Conservation (phyloP, 2,113 vertebrate species). For the Cheirogaleus medius region DNA sequence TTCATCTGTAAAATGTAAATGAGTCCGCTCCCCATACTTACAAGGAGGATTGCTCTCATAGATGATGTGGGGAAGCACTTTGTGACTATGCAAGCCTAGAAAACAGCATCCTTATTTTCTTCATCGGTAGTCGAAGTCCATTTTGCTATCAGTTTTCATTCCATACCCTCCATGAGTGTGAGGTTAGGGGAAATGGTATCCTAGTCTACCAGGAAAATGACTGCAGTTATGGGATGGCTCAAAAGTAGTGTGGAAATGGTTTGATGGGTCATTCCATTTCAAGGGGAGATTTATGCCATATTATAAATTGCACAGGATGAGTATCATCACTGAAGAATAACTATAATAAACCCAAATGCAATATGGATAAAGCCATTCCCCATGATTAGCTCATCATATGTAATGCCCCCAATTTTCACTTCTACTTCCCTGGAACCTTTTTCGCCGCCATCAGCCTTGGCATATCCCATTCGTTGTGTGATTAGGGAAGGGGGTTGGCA, state of each 20-base stretch:
- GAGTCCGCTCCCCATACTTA: neutral
- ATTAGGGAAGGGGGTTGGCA: no score
- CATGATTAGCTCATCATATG: neutral
- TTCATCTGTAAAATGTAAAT: neutral
- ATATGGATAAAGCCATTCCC: conserved; percentile 2
- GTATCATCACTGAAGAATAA: conserved; percentile 3
- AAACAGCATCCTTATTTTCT: neutral
- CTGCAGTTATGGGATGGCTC: neutral
- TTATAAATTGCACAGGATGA: conserved; percentile 39
- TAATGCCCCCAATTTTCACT: neutral
- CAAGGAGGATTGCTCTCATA: neutral
- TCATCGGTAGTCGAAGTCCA: neutral
- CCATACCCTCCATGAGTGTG: neutral
- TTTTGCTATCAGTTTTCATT: neutral
- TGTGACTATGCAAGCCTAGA: neutral
- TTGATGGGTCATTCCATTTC: conserved; percentile 37
- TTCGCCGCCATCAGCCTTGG: neutral
- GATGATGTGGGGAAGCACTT: neutral
- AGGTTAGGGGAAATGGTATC: neutral
- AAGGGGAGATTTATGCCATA: neutral
- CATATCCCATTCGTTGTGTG: neutral
- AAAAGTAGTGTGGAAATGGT: neutral
- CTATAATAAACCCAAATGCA: conserved; percentile 23
- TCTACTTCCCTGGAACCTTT: neutral
- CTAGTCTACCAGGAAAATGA: conserved; percentile 39